Evolutionary conservation across 1,140 invertebrate species (phyloP), one percentile per base, ranked within the genome.

Genomic region (Drosophila mojavensis): DNA sequence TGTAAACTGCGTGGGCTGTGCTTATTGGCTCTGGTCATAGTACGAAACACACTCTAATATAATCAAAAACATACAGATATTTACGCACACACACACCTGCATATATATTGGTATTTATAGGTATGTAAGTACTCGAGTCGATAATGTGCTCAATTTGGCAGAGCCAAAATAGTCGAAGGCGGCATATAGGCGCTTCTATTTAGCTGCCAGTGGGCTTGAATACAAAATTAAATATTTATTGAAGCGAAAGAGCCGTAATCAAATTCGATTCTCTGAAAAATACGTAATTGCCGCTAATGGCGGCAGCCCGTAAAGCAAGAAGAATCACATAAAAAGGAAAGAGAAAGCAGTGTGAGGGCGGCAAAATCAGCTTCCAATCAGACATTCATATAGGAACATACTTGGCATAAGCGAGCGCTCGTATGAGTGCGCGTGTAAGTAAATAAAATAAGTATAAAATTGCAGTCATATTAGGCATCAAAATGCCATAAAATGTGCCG

Each of bases 391-490:
- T 56, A 54, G 1, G 2, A 3, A 24, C 58, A 45, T 47, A 54
- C 28, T 36, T 15, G 20, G 53, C 47, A 43, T 39, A 67, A 41
- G 17, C 20, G 64, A 36, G 51, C 59, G 47, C 60, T 17, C 50
- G 33, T 62, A 64, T 58, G 58, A 17, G 17, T n/a, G 36, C 26
- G 36, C n/a, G 67, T 39, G 33, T 45, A 50, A 50, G 65, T 74
- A 77, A 83, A 77, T 86, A 88, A 86, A 88, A 86, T 86, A 83
- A 78, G 72, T 80, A 83, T 65, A 66, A 89, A 88, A 86, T 86
- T 79, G 83, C 77, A 71, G 72, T 75, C 53, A 80, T 88, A 86
- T 88, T 86, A 86, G 72, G 76, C 83, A 79, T 81, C 58, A 86
- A 88, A 88, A 88, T 79, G 83, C 79, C 77, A 79, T 86, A 69